Conservation (phyloP, 2,113 vertebrate genomes). For the Sturnira hondurensis region DNA sequence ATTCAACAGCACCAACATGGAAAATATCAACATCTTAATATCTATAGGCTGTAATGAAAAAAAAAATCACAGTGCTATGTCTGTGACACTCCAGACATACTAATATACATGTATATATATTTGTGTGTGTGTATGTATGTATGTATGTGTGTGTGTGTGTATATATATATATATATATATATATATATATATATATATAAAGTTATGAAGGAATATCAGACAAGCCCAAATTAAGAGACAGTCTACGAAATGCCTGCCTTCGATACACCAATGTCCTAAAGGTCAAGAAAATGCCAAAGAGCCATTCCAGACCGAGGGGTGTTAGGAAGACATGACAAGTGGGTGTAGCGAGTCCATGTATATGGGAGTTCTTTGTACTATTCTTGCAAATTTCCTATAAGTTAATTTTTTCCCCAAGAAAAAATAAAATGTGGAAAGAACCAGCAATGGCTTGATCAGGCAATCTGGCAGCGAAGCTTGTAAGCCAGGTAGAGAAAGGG, state of each 20-base stretch:
- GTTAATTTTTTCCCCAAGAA: background rate
- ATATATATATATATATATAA: no score
- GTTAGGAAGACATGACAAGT: background rate
- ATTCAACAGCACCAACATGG: background rate
- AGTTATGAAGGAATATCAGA: no score
- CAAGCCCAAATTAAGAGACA: no score
- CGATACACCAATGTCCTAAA: background rate
- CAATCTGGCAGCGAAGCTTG: background rate
- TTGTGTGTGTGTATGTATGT: background rate
- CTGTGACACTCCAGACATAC: background rate
- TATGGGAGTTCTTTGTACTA: background rate
- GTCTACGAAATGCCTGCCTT: background rate
- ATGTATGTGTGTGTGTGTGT: no score
- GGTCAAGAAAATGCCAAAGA: background rate
- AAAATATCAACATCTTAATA: background rate
- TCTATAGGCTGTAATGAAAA: background rate
- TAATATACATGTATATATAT: background rate
- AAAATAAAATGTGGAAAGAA: background rate
- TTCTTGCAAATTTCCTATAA: background rate
- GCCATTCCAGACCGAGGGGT: background rate
- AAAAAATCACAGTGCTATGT: background rate
- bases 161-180: background rate
- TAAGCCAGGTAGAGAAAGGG: background rate
- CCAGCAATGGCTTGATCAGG: background rate
- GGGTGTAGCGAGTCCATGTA: background rate